Conservation (phyloP, 2,113 vertebrate genomes). For the Axis porcinus region DNA sequence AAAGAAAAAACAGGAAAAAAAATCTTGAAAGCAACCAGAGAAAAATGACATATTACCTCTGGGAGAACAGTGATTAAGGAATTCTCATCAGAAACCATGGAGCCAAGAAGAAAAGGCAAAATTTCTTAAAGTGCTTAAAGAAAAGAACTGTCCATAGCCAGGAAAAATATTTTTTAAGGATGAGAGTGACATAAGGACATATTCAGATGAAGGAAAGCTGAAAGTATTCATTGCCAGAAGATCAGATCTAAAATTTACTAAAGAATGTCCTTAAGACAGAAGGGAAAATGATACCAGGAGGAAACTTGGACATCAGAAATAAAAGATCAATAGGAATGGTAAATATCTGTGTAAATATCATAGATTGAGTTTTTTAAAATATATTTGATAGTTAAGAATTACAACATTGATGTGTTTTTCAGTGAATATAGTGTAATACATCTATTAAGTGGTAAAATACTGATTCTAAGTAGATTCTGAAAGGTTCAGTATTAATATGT, state of each 20-base stretch:
- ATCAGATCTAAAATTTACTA: background rate
- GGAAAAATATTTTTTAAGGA: background rate
- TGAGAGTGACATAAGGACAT: background rate
- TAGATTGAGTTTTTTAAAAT: background rate
- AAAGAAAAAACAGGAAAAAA: background rate
- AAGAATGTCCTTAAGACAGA: background rate
- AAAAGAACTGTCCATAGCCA: background rate
- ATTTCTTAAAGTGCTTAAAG: background rate
- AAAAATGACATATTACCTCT: background rate
- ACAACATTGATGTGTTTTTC: background rate
- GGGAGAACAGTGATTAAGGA: background rate
- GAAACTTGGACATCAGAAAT: background rate
- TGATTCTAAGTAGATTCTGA: background rate
- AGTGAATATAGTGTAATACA: background rate
- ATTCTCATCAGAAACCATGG: background rate
- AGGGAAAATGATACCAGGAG: background rate
- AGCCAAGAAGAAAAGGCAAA: background rate
- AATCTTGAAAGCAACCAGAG: background rate
- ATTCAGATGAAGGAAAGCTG: background rate
- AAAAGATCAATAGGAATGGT: slow-evolving; percentile 2
- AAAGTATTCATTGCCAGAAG: background rate
- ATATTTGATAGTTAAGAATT: background rate
- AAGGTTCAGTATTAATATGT: background rate
- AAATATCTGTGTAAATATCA: background rate
- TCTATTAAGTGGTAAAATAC: background rate